Conservation (phyloP, 2,113 vertebrate genomes). For the Pica pica region DNA sequence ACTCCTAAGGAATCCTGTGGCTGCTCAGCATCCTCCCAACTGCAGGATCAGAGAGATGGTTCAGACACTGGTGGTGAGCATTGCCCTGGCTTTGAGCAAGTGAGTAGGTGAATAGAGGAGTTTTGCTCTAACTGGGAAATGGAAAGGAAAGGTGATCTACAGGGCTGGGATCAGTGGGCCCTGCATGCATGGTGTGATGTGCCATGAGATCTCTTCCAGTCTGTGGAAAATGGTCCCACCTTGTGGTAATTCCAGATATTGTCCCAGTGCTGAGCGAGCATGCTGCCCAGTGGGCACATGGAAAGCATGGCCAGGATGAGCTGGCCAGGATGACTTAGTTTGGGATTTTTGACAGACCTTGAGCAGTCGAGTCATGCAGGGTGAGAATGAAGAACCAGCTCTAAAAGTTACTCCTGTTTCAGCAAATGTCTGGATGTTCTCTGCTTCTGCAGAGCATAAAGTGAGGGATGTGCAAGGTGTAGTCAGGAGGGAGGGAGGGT, state of each 20-base stretch:
- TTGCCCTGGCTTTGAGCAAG: not conserved
- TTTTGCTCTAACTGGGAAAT: not conserved
- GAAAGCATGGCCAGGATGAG: rapidly evolving
- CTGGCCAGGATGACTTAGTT: not conserved
- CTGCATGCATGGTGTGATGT: not conserved
- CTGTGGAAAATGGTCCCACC: slow-evolving; percentile 31
- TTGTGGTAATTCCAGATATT: slow-evolving; percentile 1
- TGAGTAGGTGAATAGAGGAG: not conserved
- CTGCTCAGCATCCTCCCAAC: not conserved
- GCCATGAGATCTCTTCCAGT: not conserved
- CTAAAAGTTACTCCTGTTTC: not conserved
- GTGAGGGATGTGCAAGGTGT: not conserved
- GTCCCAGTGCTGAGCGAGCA: not conserved
- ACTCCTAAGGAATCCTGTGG: not conserved
- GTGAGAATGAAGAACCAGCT: not conserved
- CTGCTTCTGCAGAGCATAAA: not conserved
- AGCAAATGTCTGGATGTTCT: not conserved
- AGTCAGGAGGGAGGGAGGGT: not conserved
- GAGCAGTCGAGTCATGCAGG: rapidly evolving
- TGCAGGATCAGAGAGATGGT: not conserved
- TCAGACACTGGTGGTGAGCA: not conserved
- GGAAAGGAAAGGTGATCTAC: not conserved
- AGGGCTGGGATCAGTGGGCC: rapidly evolving
- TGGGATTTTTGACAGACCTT: not conserved
- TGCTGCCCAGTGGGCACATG: rapidly evolving